Evolutionary conservation across 2,888 invertebrate genomes (phyloP).

Genomic region (Candidula unifasciata): DNA sequence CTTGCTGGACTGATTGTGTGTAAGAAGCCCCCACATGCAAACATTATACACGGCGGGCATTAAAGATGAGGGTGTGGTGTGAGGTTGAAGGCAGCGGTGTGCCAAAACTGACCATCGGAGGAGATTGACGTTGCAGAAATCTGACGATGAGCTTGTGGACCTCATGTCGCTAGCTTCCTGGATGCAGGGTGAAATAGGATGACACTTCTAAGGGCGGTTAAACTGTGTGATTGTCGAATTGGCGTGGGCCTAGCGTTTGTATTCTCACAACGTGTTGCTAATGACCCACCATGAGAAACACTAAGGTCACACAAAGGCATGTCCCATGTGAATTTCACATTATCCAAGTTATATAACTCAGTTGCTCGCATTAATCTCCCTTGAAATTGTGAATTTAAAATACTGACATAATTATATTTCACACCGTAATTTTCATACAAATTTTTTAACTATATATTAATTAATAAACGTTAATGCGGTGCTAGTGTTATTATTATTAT

Average conservation of each 20-base stretch:
- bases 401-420: background rate
- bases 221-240: background rate
- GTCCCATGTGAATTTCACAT: slow-evolving; percentile 29
- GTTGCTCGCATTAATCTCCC: background rate
- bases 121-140: slow-evolving; percentile 29
- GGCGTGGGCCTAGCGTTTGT: background rate
- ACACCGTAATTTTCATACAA: no score
- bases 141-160: slow-evolving; percentile 12
- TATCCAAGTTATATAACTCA: background rate
- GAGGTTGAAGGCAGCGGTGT: slow-evolving; percentile 9
- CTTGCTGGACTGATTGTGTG: slow-evolving; percentile 27
- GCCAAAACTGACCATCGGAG: background rate
- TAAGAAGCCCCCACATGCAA: slow-evolving; percentile 27
- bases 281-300: background rate
- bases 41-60: slow-evolving; percentile 48
- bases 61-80: slow-evolving; percentile 6
- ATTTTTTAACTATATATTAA: no score
- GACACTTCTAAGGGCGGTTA: slow-evolving; percentile 1
- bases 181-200: background rate
- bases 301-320: slow-evolving; percentile 23
- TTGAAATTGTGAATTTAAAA: background rate
- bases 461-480: no score
- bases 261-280: background rate
- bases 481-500: no score
- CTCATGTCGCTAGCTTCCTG: slow-evolving; percentile 46